Conservation (phyloP, 64 coral and sea anemone species). For the Orbicella faveolata region DNA sequence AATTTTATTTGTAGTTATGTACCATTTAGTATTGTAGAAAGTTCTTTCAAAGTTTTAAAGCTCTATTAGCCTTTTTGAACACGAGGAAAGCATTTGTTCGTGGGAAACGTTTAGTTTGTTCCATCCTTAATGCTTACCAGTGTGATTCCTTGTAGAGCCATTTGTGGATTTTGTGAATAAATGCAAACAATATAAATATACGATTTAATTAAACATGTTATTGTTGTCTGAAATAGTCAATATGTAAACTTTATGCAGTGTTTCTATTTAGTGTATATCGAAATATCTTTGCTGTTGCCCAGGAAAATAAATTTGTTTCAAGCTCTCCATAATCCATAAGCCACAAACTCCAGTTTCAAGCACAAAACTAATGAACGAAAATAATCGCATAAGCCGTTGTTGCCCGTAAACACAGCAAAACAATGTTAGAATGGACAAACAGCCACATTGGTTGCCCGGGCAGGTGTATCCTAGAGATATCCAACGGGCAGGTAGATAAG, state of each 20-base stretch:
- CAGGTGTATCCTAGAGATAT: conserved; percentile 41
- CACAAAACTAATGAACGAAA: not conserved
- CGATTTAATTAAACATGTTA: not conserved
- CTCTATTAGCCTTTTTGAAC: not conserved
- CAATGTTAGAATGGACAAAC: conserved; percentile 11
- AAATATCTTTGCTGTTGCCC: not conserved
- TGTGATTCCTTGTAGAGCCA: not conserved
- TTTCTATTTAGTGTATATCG: not conserved
- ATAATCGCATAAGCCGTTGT: not conserved
- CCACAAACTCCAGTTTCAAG: not conserved
- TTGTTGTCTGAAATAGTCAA: not conserved
- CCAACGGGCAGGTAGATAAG: conserved; percentile 17
- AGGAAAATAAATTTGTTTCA: not conserved
- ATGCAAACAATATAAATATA: not conserved
- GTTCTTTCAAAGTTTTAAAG: too few species aligned
- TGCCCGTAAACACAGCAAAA: not conserved
- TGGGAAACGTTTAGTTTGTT: not conserved
- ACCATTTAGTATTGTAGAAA: too few species aligned
- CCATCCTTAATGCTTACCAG: not conserved
- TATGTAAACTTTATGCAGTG: not conserved
- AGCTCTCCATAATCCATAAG: too few species aligned
- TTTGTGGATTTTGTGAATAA: not conserved
- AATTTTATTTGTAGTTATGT: too few species aligned
- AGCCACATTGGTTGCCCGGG: conserved; percentile 2
- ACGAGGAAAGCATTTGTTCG: not conserved